These are phyloP conservation scores for Leptinotarsa peninsularis DNA, from an alignment of 2,888 invertebrate species.

Conservation along the genomic window DNA sequence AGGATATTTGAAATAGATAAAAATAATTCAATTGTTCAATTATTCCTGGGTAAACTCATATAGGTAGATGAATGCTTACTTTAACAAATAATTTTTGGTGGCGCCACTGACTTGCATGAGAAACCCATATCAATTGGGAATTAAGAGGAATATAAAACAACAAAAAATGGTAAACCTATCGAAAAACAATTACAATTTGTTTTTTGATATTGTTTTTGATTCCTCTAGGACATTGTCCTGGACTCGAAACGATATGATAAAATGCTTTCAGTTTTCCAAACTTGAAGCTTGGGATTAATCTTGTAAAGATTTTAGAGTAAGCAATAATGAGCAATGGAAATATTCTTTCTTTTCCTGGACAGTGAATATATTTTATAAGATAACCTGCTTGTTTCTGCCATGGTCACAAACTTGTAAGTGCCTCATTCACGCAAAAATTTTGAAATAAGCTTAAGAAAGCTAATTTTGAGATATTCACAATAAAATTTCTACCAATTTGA, in stretches of 20 bases:
- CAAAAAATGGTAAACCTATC: background rate
- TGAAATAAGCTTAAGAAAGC: background rate
- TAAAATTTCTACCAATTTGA: background rate
- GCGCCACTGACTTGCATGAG: background rate
- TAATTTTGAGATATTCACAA: background rate
- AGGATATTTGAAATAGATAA: too few relatives aligned
- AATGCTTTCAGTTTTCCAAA: background rate
- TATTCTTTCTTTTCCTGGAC: background rate
- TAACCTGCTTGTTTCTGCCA: conserved; percentile 4
- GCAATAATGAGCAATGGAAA: background rate
- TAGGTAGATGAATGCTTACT: background rate
- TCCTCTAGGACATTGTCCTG: background rate
- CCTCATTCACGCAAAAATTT: background rate
- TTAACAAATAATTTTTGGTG: background rate
- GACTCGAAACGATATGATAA: background rate
- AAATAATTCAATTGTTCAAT: too few relatives aligned
- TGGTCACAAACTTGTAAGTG: conserved; percentile 7
- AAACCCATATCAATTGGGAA: background rate
- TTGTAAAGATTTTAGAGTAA: background rate
- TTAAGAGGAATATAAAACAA: background rate
- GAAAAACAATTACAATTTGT: too few relatives aligned
- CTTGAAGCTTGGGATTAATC: too few relatives aligned
- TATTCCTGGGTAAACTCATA: too few relatives aligned
- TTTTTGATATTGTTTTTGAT: background rate
- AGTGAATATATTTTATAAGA: background rate